Evolutionary conservation across 1,140 invertebrate species (phyloP), one percentile per base, ranked within the genome.

Genomic region (Glomeris maerens): DNA sequence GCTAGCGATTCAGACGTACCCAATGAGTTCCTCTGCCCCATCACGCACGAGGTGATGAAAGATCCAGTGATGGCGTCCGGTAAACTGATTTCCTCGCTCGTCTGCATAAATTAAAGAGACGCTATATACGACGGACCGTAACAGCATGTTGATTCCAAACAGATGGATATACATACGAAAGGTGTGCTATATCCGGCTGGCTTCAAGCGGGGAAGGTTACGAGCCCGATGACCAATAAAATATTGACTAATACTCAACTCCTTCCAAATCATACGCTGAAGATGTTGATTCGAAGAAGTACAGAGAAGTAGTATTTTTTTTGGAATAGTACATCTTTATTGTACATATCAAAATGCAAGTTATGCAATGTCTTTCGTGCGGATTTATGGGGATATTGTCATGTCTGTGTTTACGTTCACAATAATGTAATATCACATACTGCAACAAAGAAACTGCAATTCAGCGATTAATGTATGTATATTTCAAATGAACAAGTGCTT

Each of bases 161-260:
- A 75, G 84, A 87, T 72, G 83, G 83, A 25, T 82, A 81, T 58
- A 80, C 78, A 0, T 87, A 87, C 59, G 83, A 87, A 59, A 71
- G 73, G 60, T 68, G 70, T 47, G 84, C 83, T 5, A 83, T 87
- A 50, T 71, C 72, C 25, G 76, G 80, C 58, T 87, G 83, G 82
- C 78, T 86, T 47, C 64, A 77, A 31, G 76, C 73, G 46, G 80
- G 80, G 0, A 81, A 80, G 62, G 72, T 71, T 52, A 76, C 77
- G 0, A 83, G 80, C 66, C 83, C 83, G 13, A 80, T 85, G 78
- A 85, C 82, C 4, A 86, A 84, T 60, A 69, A 76, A 55, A 55
- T 66, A 2, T 61, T 85, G 7, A 52, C 62, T 25, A 72, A 74
- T 47, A 73, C 74, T 27, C 68, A 72, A 27, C 71, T 80, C 14